Percentiles rank a stretch among this genome's conserved stretches.
Evolutionary conservation across 1,140 invertebrate species (phyloP).

Genomic region (Hydropsyche tenuis): DNA sequence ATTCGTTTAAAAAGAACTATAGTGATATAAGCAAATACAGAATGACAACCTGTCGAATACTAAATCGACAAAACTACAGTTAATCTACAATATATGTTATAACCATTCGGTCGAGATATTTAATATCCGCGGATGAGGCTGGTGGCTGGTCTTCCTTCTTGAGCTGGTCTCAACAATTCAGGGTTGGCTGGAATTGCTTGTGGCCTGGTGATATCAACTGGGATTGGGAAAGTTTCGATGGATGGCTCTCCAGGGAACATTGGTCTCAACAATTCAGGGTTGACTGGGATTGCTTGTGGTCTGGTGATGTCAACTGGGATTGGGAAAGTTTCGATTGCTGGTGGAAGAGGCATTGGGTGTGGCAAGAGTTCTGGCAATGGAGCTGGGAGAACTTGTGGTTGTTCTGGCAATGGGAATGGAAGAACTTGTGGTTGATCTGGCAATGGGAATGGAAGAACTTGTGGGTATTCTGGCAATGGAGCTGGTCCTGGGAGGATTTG

Average conservation of each 20-base stretch:
- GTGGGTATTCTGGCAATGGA: neutral
- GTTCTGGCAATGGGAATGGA: neutral
- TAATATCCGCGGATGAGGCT: neutral
- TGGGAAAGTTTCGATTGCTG: neutral
- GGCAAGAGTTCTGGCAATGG: conserved; percentile 11
- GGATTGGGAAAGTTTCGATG: neutral
- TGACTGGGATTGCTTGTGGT: neutral
- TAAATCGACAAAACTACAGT: too few species aligned
- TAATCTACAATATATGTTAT: too few species aligned
- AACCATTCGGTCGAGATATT: too few species aligned
- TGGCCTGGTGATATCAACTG: neutral
- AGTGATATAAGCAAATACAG: too few species aligned
- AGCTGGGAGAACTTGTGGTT: neutral
- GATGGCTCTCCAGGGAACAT: neutral
- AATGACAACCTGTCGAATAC: too few species aligned
- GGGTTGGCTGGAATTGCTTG: neutral
- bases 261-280: conserved; percentile 6
- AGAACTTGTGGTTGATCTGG: neutral
- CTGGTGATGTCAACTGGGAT: neutral
- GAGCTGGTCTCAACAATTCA: neutral
- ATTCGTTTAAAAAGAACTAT: too few species aligned
- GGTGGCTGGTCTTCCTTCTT: neutral
- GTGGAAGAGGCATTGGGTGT: neutral
- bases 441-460: too few species aligned
- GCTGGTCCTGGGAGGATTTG: neutral